Evolutionary conservation across 37 sponge, comb jelly and placozoan genomes (phyloP).

Genomic region (Mnemiopsis leidyi): DNA sequence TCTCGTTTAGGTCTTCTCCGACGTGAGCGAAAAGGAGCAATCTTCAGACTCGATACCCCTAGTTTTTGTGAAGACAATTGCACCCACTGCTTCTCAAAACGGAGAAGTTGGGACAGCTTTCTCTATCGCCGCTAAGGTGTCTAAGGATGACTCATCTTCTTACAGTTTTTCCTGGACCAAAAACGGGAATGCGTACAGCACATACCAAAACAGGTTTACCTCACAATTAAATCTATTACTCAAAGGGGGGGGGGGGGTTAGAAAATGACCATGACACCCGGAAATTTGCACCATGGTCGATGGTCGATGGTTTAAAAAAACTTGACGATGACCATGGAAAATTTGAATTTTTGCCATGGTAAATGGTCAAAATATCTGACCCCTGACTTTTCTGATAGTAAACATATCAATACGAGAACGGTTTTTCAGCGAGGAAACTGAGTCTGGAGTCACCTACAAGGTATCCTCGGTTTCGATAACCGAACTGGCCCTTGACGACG

Average conservation of each 20-base stretch:
- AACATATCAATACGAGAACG: too few species aligned
- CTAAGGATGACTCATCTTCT: not conserved
- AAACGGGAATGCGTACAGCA: not conserved
- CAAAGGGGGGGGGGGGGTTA: too few species aligned
- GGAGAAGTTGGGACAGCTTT: not conserved
- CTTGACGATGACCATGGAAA: too few species aligned
- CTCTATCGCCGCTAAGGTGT: not conserved
- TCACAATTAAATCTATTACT: too few species aligned
- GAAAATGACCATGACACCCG: too few species aligned
- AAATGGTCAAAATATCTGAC: too few species aligned
- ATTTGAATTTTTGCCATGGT: too few species aligned
- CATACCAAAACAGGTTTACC: not conserved
- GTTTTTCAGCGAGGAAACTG: not conserved
- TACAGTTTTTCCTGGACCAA: not conserved
- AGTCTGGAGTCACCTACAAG: not conserved
- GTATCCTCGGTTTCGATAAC: not conserved
- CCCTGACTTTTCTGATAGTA: too few species aligned
- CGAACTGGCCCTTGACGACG: not conserved
- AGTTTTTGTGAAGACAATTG: not conserved
- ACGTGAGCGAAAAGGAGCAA: not conserved
- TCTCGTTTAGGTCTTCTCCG: not conserved
- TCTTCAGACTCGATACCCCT: not conserved
- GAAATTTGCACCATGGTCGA: too few species aligned
- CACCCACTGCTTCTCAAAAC: not conserved
- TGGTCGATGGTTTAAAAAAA: too few species aligned